Evolutionary conservation across 2,888 invertebrate species (phyloP), one percentile per base, ranked within the genome.

Genomic region (Phragmatobia fuliginosa): DNA sequence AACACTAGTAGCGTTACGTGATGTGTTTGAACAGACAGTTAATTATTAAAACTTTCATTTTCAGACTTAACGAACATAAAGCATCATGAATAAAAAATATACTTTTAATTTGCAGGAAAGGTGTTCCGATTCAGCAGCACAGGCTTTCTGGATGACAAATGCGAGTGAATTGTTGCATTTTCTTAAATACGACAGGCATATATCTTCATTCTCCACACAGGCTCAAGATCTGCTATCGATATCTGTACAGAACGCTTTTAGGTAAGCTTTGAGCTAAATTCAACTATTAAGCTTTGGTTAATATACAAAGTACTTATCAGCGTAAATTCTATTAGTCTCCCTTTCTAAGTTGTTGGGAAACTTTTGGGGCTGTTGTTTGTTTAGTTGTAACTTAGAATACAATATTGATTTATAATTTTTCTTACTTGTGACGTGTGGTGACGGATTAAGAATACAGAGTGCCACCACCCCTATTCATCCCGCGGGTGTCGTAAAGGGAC

Each of bases 131-230:
- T 97, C 98, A 0, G 97, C 97, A 31, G 97, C 98, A 10, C 96
- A 98, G 82, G 98, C 99, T 1, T 98, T 99, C 87, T 99, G 99
- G 99, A 97, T 99, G 96, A 99, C 99, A 21, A 99, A 99, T 89
- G 97, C 99, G 18, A 99, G 99, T 58, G 99, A 99, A 94, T 95
- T 99, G 70, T 94, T 99, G 64, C 99, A 99, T 92, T 99, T 99
- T 94, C 95, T 99, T 52, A 99, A 99, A 92, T 98, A 98, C 84
- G 99, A 99, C 93, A 96, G 98, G 49, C 99, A 99, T 90, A 97
- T 99, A 73, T 98, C 98, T 60, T 98, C 98, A 0, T 99, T 98
- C 87, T 98, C 98, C 1, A 96, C 98, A 2, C 98, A 99, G 89
- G 98, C 99, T 0, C 99, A 99, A 94, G 99, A 99, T 84, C 97